Evolutionary conservation across 2,797 vertebrate genomes (phyloP).

Genomic region (Clarias platycephalus): DNA sequence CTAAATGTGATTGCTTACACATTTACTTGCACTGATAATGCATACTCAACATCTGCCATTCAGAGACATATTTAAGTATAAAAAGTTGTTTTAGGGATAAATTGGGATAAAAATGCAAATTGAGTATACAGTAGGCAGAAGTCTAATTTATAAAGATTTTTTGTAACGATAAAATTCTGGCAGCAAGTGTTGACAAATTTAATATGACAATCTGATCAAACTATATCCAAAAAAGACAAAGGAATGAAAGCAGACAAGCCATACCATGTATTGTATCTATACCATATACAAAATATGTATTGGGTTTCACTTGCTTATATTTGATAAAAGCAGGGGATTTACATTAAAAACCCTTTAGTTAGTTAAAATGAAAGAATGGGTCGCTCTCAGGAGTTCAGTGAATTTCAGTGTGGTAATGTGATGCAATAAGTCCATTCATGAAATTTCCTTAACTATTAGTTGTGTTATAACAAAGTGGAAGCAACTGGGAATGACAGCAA

Average conservation of each 20-base stretch:
- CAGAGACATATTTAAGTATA: background rate
- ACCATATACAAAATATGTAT: background rate
- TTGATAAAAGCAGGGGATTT: background rate
- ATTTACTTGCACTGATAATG: background rate
- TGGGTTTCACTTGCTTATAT: background rate
- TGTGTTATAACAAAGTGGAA: too few relatives aligned
- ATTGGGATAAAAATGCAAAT: too few relatives aligned
- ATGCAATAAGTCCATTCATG: too few relatives aligned
- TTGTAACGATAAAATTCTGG: background rate
- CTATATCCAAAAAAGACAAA: background rate
- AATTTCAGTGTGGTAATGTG: too few relatives aligned
- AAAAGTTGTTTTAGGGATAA: background rate
- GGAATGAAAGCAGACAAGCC: background rate
- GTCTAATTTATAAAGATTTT: too few relatives aligned
- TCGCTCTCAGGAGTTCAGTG: too few relatives aligned
- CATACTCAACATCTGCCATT: background rate
- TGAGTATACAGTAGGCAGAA: background rate
- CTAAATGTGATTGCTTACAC: too few relatives aligned
- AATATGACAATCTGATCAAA: background rate
- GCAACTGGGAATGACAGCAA: too few relatives aligned
- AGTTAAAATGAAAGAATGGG: too few relatives aligned
- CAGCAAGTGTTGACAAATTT: background rate
- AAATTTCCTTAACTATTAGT: too few relatives aligned
- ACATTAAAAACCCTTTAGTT: background rate
- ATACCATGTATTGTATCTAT: background rate